Conservation (phyloP, 2,113 vertebrate genomes). For the Tamias sibiricus region DNA sequence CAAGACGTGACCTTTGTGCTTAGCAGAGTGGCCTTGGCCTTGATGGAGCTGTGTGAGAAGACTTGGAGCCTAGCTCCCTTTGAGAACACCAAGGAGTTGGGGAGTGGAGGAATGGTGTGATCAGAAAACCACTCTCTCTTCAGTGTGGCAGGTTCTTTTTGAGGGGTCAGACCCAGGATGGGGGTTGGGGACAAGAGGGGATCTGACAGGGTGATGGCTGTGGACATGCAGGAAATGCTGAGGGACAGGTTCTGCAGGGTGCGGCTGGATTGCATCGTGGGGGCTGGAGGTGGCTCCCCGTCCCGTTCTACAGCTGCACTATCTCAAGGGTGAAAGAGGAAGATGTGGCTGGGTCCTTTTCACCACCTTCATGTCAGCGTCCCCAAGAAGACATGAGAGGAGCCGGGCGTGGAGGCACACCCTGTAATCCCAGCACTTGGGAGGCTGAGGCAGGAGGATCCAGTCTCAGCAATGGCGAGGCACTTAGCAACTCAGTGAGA, state of each 20-base stretch:
- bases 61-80: not conserved
- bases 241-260: not conserved
- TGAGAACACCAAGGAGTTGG: not conserved
- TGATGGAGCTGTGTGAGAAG: not conserved
- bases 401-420: too few species aligned
- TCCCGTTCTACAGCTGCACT: not conserved
- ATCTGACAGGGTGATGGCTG: not conserved
- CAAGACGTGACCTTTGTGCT: not conserved
- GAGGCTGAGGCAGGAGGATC: too few species aligned
- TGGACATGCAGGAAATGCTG: accelerated
- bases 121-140: not conserved
- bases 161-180: not conserved
- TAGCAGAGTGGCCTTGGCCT: not conserved
- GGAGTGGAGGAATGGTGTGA: accelerated
- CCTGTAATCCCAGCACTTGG: too few species aligned
- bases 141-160: too few species aligned
- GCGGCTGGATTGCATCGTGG: not conserved
- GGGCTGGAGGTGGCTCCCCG: not conserved
- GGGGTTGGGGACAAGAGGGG: not conserved
- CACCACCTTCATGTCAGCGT: not conserved
- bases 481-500: too few species aligned
- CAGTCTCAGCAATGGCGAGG: too few species aligned
- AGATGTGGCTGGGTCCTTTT: not conserved
- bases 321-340: not conserved
- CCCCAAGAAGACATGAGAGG: not conserved